Conservation (phyloP, 2,797 vertebrate genomes). For the Oophaga sylvatica region DNA sequence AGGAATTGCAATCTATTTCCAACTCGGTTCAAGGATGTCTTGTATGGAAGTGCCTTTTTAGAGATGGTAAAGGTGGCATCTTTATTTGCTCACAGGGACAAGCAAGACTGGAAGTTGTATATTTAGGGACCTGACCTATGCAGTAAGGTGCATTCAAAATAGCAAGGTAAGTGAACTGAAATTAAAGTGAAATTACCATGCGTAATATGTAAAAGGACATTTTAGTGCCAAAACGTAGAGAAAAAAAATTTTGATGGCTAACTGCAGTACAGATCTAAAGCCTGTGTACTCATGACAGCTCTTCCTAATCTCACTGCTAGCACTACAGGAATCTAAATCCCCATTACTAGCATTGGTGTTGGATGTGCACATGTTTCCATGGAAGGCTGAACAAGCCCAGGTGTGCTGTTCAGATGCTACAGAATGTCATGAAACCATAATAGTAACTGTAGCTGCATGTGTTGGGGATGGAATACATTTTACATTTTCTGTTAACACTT, state of each 20-base stretch:
- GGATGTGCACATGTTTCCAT: too few relatives aligned
- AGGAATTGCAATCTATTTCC: constrained; percentile 80
- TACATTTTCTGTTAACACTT: too few relatives aligned
- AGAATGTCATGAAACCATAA: too few relatives aligned
- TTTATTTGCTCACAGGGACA: constrained; percentile 84
- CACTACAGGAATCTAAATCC: not conserved
- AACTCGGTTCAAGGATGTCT: constrained; percentile 82
- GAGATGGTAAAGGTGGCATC: constrained; percentile 85
- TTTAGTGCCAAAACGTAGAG: not conserved
- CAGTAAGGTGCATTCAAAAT: constrained; percentile 85
- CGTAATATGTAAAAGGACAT: not conserved
- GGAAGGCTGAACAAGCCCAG: too few relatives aligned
- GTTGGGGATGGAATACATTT: too few relatives aligned
- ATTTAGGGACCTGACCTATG: constrained; percentile 83
- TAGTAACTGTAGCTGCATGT: too few relatives aligned
- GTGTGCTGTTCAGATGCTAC: too few relatives aligned
- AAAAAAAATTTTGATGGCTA: not conserved
- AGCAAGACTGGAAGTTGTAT: constrained; percentile 83
- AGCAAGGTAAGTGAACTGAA: constrained; percentile 75
- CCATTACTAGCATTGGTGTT: too few relatives aligned
- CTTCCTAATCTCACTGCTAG: not conserved
- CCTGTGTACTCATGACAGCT: not conserved
- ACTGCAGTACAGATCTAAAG: not conserved
- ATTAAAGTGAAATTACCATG: not conserved
- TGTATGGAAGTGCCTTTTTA: constrained; percentile 84